phyloP scores from a whole-genome alignment of 2,797 vertebrate genomes.

The Enteromius mattozi region DNA sequence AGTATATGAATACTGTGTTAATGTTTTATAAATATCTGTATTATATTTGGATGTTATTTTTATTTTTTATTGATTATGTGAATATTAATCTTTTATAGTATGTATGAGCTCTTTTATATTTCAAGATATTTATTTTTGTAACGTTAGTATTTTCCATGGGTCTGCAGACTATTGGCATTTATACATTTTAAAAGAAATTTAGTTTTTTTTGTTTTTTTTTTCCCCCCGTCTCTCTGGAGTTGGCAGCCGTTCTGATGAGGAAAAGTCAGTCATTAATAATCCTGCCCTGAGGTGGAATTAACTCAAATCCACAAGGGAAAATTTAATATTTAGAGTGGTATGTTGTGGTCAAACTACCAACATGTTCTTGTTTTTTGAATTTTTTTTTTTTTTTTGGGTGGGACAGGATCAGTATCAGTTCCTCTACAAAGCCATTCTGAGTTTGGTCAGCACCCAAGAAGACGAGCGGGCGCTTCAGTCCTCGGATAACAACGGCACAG shows the following conservation, averaged over 20 bases:
- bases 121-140: not conserved
- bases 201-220: not conserved
- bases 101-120: not conserved
- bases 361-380: slow-evolving; percentile 13
- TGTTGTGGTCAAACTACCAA: slow-evolving; percentile 31
- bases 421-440: slow-evolving; percentile 94
- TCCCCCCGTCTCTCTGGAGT: not conserved
- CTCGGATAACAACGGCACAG: slow-evolving; percentile 85
- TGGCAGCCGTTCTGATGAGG: not conserved
- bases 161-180: slow-evolving; percentile 15
- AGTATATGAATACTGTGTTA: too few relatives aligned
- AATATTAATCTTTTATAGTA: not conserved
- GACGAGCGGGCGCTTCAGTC: slow-evolving; percentile 85
- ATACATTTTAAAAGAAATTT: not conserved
- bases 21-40: not conserved
- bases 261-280: slow-evolving; percentile 31
- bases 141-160: not conserved
- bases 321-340: slow-evolving; percentile 6
- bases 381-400: not conserved
- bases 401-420: slow-evolving; percentile 94
- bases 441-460: slow-evolving; percentile 89
- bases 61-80: not conserved
- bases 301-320: slow-evolving; percentile 22
- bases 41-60: not conserved
- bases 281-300: slow-evolving; percentile 33